Percentiles rank a stretch among this genome's conserved stretches.
phyloP scores from a whole-genome alignment of 2,888 invertebrate genomes.

The Biston betularia region DNA sequence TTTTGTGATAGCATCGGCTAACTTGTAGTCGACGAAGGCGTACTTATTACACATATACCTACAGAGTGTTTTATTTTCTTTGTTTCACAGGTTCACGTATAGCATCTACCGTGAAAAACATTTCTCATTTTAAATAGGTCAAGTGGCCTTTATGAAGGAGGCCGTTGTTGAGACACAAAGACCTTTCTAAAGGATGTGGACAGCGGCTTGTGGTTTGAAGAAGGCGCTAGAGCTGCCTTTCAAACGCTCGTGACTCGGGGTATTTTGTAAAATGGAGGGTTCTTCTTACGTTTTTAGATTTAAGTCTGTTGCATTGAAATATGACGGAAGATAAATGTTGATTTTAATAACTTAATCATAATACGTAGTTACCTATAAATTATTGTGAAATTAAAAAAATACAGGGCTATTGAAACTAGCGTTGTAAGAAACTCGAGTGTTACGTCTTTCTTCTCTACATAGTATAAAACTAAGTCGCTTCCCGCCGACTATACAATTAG shows the following conservation, averaged over 20 bases:
- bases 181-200: slow-evolving; percentile 38
- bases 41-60: too few species aligned
- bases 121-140: slow-evolving; percentile 39
- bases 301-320: too few species aligned
- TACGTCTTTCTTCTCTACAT: too few species aligned
- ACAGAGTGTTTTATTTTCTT: neutral
- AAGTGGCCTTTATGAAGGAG: slow-evolving; percentile 41
- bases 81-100: neutral
- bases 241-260: slow-evolving; percentile 17
- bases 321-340: too few species aligned
- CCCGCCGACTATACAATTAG: too few species aligned
- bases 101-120: slow-evolving; percentile 21
- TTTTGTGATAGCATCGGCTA: neutral
- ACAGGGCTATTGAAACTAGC: too few species aligned
- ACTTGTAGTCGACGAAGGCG: neutral
- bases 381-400: too few species aligned
- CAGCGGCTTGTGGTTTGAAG: slow-evolving; percentile 28
- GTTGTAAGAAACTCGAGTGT: too few species aligned
- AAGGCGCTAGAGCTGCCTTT: slow-evolving; percentile 27
- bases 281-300: neutral
- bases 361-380: too few species aligned
- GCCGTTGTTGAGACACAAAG: slow-evolving; percentile 43
- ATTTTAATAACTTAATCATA: too few species aligned
- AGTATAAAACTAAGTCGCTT: too few species aligned
- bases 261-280: slow-evolving; percentile 5